Base-by-base conservation (phyloP, 2,113 vertebrate species). In the Turnix velox region DNA sequence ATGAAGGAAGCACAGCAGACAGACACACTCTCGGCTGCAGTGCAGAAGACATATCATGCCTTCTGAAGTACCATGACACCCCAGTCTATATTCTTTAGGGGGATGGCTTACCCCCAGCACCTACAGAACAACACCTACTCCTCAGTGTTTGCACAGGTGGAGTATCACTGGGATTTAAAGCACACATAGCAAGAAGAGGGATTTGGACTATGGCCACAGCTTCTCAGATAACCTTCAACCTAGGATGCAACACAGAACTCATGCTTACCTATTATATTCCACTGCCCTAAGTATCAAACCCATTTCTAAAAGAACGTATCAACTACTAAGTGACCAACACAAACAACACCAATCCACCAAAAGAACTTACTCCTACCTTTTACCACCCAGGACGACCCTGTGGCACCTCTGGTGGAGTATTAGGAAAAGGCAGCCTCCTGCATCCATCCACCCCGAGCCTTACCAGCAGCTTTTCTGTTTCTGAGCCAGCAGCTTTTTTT, bases 131-230 rank as follows among this genome's bases (percentile, higher is more conserved):
- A 37, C 55, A 62, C 3, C 75, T 49, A 1, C 4, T 57, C 33
- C 61, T 71, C 33, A 57, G 10, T 18, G 6, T 20, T 65, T 58
- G 65, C 42, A 30, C 19, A 5, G 1, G 0, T 10, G 7, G 30
- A 2, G 10, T 35, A 2, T 5, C 67, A 7, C 33, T 6, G 30
- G 28, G 25, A n/a, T 20, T 51, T n/a, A 35, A 2, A 63, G 77
- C 54, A 39, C 40, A 12, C n/a, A 51, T 0, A 58, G 25, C 2
- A 3, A 46, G 13, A 43, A 59, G 18, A 0, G 0, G 14, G 18
- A 16, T 5, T 57, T 52, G 3, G 6, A 42, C 30, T 35, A 16
- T 2, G 12, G 19, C 30, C 59, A 33, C 33, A 73, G 27, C 33
- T 43, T n/a, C 82, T 17, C 27, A 8, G 16, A 17, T 10, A 28